Base-by-base conservation (phyloP, 2,113 vertebrate species). In the Mustelus asterias region DNA sequence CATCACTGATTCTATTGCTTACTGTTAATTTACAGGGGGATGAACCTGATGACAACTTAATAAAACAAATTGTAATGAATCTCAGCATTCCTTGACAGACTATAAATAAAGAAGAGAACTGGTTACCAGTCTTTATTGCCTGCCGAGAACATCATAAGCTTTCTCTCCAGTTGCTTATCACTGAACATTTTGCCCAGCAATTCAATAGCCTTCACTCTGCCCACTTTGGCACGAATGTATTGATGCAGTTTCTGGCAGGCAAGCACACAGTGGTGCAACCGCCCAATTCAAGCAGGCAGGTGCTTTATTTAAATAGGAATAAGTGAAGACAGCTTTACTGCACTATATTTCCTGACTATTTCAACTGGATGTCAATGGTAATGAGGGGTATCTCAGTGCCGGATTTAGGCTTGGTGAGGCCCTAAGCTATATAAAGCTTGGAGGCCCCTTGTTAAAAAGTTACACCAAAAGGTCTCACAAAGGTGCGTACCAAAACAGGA, bases 21-120 rank as follows among this genome's bases (percentile, higher is more conserved):
- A 37, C 60, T 65, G 29, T 65, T 65, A 93, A 24, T 65, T 93
- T 93, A 65, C 16, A 93, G 60, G 89, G 63, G 89, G 89, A 67
- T 37, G 60, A 92, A 63, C 33, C 88, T 63, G 88, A 41, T 65
- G 89, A 93, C 33, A 93, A 90, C 48, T 60, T 33, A 63, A 93
- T 93, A 93, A 93, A 65, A 65, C n/a, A 37, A 93, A 65, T 93
- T 65, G n/a, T 93, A 63, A 65, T 93, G 89, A 93, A 93, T 93
- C 60, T 67, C 33, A 37, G 89, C 60, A 63, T 92, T 92, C 86
- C 86, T 89, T 58, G 86, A 89, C 48, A 58, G 48, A 89, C 44
- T 54, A 89, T 48, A 58, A 54, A 89, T 89, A 89, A 89, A 89
- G 48, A 89, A 26, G 9, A 26, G 48, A 89, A 58, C 24, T 90